These are phyloP conservation scores for Phthorimaea operculella DNA, from an alignment of 1,140 invertebrate species.

Conservation along the genomic window DNA sequence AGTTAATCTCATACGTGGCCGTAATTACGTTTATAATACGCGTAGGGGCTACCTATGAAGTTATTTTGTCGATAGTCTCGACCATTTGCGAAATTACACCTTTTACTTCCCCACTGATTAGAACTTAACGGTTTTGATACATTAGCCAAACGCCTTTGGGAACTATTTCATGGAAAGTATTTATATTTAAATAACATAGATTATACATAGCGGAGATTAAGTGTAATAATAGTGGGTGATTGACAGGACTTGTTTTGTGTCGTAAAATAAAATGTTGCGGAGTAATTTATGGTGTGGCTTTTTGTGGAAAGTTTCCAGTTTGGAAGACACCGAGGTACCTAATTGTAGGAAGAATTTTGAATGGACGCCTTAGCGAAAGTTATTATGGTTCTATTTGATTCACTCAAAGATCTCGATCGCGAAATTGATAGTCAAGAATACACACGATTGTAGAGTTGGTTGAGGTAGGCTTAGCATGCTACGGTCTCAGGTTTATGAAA, in stretches of 20 bases:
- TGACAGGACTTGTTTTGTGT: neutral
- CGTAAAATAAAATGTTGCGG: too few species aligned
- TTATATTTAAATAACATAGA: neutral
- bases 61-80: neutral
- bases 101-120: neutral
- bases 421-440: too few species aligned
- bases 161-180: constrained; percentile 1
- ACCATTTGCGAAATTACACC: neutral
- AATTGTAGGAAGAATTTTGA: too few species aligned
- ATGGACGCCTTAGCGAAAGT: too few species aligned
- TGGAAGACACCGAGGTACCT: too few species aligned
- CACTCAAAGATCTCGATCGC: too few species aligned
- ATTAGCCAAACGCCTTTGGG: neutral
- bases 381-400: too few species aligned
- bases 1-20: neutral
- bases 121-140: neutral
- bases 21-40: neutral
- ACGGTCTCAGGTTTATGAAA: too few species aligned
- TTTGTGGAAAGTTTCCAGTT: too few species aligned
- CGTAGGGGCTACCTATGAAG: neutral
- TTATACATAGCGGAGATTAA: constrained; percentile 1
- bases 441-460: too few species aligned
- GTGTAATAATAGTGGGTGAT: neutral
- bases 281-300: too few species aligned
- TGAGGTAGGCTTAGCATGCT: too few species aligned